phyloP scores from a whole-genome alignment of 2,888 invertebrate genomes.

The Limnephilus rhombicus region DNA sequence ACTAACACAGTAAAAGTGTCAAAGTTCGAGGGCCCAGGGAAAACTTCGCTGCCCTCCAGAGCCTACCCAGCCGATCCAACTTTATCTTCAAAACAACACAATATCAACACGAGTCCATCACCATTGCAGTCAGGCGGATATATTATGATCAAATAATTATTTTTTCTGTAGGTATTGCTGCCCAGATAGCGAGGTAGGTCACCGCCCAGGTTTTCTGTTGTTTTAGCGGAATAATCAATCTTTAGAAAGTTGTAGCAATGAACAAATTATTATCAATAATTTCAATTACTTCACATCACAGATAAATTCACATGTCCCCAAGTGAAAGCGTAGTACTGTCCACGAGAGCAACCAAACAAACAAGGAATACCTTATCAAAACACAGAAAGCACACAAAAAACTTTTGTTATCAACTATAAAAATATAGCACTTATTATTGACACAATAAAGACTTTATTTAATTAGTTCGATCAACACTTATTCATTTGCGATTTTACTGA shows the following conservation, averaged over 20 bases:
- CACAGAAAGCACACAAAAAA: constrained; percentile 45
- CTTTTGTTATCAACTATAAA: constrained; percentile 25
- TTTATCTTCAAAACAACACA: neutral
- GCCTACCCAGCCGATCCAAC: constrained; percentile 28
- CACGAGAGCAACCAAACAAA: constrained; percentile 44
- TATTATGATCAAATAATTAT: neutral
- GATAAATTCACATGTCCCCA: neutral
- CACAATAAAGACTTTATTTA: constrained; percentile 15
- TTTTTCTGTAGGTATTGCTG: neutral
- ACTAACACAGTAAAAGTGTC: constrained; percentile 51
- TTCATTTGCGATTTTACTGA: constrained; percentile 21
- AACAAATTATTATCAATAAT: neutral
- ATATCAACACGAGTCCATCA: constrained; percentile 2
- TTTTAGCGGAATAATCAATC: neutral
- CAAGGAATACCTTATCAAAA: constrained; percentile 44
- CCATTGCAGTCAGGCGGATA: neutral
- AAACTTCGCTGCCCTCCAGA: constrained; percentile 34
- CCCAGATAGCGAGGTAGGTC: neutral
- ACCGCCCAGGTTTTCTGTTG: constrained; percentile 8
- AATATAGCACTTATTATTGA: constrained; percentile 17
- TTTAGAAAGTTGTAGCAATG: neutral
- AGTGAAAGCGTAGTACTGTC: constrained; percentile 31
- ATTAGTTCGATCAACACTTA: constrained; percentile 45
- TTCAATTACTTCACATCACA: neutral
- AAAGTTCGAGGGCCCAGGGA: constrained; percentile 47